phyloP scores from a whole-genome alignment of 2,113 vertebrate genomes.

The Prionailurus bengalensis region DNA sequence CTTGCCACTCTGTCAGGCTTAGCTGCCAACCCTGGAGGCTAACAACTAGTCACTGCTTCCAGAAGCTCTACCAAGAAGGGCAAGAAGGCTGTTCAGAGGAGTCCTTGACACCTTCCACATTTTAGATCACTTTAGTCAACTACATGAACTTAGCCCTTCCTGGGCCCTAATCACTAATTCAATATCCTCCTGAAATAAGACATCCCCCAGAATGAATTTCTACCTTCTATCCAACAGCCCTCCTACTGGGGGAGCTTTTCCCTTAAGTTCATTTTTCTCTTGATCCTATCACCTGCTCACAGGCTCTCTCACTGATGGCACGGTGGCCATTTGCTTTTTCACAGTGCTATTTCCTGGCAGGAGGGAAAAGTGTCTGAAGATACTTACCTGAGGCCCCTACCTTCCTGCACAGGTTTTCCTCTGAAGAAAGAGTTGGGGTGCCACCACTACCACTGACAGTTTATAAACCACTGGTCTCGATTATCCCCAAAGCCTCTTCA shows the following conservation, averaged over 20 bases:
- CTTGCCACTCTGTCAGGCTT: fast-evolving
- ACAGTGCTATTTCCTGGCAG: conserved; percentile 75
- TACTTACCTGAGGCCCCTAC: conserved; percentile 74
- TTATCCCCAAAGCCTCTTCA: background rate
- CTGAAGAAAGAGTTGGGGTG: background rate
- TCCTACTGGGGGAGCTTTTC: background rate
- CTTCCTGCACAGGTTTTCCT: conserved; percentile 68
- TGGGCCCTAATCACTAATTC: background rate
- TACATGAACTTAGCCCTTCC: background rate
- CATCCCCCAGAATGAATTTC: background rate
- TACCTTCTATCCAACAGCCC: background rate
- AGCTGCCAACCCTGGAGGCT: background rate
- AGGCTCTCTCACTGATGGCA: conserved; percentile 70
- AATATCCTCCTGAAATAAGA: background rate
- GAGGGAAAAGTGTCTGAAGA: conserved; percentile 77
- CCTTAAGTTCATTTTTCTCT: conserved; percentile 64
- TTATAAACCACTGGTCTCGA: background rate
- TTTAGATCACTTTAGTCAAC: background rate
- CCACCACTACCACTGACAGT: background rate
- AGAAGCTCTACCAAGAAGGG: background rate
- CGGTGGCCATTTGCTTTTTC: conserved; percentile 76
- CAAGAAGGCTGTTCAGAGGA: background rate
- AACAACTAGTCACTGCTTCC: background rate
- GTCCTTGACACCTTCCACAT: background rate
- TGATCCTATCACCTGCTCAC: conserved; percentile 68